Conservation (phyloP, 2,888 invertebrate genomes). For the Drosophila parthenogenetica region DNA sequence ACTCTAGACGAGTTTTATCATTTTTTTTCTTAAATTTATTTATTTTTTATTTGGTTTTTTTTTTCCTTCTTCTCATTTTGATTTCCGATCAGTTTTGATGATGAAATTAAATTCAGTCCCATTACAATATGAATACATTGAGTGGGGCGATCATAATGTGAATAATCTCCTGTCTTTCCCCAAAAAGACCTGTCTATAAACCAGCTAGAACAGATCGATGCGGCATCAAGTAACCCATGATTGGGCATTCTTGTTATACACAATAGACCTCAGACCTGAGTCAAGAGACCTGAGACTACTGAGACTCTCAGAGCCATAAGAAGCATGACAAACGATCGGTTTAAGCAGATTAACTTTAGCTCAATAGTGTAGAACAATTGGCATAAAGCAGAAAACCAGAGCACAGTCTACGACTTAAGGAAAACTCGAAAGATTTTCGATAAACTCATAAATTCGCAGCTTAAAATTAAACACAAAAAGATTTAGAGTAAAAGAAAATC, state of each 20-base stretch:
- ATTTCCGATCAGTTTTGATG: conserved; percentile 35
- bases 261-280: conserved; percentile 32
- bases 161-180: conserved; percentile 31
- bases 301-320: conserved; percentile 28
- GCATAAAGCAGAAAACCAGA: conserved; percentile 15
- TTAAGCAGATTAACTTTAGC: conserved; percentile 48
- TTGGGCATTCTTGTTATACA: conserved; percentile 45
- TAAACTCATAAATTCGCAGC: conserved; percentile 49
- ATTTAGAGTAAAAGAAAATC: conserved; percentile 2
- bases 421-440: conserved; percentile 10
- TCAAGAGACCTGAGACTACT: not conserved
- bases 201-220: conserved; percentile 11
- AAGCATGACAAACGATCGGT: conserved; percentile 56
- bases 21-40: conserved; percentile 18
- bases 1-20: conserved; percentile 29
- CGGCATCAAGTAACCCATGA: conserved; percentile 34
- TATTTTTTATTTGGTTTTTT: not conserved
- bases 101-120: conserved; percentile 49
- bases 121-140: conserved; percentile 53
- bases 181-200: conserved; percentile 9
- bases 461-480: conserved; percentile 20
- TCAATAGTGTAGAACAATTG: conserved; percentile 25
- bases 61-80: not conserved
- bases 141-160: conserved; percentile 31
- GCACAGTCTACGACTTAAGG: not conserved